These are phyloP conservation scores for Esox niger DNA, from an alignment of 2,113 vertebrate genomes.

Conservation along the genomic window DNA sequence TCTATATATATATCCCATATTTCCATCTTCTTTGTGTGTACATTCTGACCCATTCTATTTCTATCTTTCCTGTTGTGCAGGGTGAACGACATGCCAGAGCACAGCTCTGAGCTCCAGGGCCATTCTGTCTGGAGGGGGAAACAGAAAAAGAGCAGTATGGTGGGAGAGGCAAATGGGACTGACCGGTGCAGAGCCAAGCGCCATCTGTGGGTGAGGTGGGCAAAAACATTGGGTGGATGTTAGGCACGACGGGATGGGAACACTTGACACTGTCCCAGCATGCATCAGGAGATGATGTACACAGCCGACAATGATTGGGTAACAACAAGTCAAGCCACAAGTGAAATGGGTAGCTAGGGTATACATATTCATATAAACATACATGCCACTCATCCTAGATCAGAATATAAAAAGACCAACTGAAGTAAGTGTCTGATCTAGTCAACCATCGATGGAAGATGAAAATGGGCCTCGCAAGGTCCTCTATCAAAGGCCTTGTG, in stretches of 20 bases:
- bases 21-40: not conserved
- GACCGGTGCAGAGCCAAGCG: constrained; percentile 68
- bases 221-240: constrained; percentile 60
- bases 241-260: constrained; percentile 43
- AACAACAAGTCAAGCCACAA: constrained; percentile 31
- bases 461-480: constrained; percentile 36
- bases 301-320: constrained; percentile 30
- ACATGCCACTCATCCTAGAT: constrained; percentile 19
- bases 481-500: constrained; percentile 39
- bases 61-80: constrained; percentile 44
- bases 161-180: constrained; percentile 60
- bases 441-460: constrained; percentile 17
- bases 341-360: constrained; percentile 5
- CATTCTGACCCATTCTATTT: not conserved
- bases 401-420: constrained; percentile 24
- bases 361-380: not conserved
- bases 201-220: constrained; percentile 64
- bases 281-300: constrained; percentile 57
- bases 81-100: constrained; percentile 5
- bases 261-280: constrained; percentile 55
- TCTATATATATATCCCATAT: not conserved
- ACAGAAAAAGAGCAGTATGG: constrained; percentile 13
- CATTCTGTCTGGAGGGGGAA: constrained; percentile 73
- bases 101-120: constrained; percentile 67
- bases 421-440: constrained; percentile 28